phyloP scores from a whole-genome alignment of 2,888 invertebrate genomes.

The Papilio gigon region DNA sequence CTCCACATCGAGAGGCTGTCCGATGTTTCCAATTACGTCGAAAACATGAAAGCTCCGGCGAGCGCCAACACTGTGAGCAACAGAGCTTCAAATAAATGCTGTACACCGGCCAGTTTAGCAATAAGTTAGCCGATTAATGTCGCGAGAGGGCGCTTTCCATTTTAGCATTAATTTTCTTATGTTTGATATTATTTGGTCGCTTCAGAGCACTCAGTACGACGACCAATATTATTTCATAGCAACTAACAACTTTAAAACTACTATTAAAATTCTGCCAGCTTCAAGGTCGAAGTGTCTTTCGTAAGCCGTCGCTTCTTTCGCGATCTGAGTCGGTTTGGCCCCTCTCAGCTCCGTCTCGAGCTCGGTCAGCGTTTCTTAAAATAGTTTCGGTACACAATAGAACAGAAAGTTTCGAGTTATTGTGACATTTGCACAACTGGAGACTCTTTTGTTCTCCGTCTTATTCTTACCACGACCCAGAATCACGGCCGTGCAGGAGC shows the following conservation, averaged over 20 bases:
- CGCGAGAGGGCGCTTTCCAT: conserved; percentile 38
- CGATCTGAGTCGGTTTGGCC: conserved; percentile 10
- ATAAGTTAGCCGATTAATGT: conserved; percentile 48
- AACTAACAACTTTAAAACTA: neutral
- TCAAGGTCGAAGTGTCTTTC: neutral
- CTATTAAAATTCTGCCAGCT: conserved; percentile 16
- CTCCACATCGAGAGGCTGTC: conserved; percentile 23
- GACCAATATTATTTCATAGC: neutral
- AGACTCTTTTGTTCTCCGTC: conserved; percentile 35
- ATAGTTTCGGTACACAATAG: conserved; percentile 38
- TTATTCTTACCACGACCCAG: conserved; percentile 36
- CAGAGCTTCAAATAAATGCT: conserved; percentile 43
- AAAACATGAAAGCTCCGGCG: conserved; percentile 16
- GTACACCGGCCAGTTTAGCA: conserved; percentile 42
- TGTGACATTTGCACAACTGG: conserved; percentile 34
- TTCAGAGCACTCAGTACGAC: neutral
- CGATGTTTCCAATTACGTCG: conserved; percentile 29
- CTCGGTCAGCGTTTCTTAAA: conserved; percentile 32
- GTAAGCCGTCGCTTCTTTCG: neutral
- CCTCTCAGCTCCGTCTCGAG: neutral
- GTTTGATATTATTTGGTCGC: conserved; percentile 6
- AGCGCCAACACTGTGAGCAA: conserved; percentile 12
- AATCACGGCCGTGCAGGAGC: conserved; percentile 24
- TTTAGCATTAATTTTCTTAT: conserved; percentile 40
- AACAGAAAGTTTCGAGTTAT: conserved; percentile 29